A percentile compares a stretch with the other conserved stretches of the same genome.
Evolutionary conservation across 2,888 invertebrate species (phyloP).

Genomic region (Synergus gifuensis): DNA sequence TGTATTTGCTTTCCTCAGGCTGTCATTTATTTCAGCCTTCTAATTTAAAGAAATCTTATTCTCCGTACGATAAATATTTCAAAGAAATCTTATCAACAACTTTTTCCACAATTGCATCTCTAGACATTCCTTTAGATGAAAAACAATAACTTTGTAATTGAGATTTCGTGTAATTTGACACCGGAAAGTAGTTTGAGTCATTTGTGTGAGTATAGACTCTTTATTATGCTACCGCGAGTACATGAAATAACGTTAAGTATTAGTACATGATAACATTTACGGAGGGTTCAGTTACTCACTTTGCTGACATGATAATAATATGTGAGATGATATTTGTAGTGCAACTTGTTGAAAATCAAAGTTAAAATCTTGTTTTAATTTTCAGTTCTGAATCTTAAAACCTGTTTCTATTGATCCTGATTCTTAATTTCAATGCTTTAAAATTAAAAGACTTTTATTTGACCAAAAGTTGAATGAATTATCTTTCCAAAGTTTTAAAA

Average conservation of each 20-base stretch:
- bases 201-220: constrained; percentile 27
- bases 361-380: neutral
- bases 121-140: neutral
- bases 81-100: neutral
- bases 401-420: neutral
- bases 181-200: constrained; percentile 28
- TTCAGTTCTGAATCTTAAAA: neutral
- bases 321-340: neutral
- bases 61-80: neutral
- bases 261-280: constrained; percentile 7
- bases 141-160: constrained; percentile 4
- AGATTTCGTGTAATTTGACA: constrained; percentile 31
- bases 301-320: constrained; percentile 8
- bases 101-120: neutral
- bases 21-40: neutral
- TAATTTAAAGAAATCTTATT: neutral
- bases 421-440: neutral
- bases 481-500: too few relatives aligned
- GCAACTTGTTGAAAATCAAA: neutral
- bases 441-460: too few relatives aligned
- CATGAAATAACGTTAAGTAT: neutral
- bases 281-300: constrained; percentile 5
- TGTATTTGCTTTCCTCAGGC: neutral
- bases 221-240: constrained; percentile 1
- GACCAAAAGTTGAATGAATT: too few relatives aligned